These are phyloP conservation scores for Caenorhabditis virilis DNA, from an alignment of 2,888 invertebrate species.

Conservation along the genomic window DNA sequence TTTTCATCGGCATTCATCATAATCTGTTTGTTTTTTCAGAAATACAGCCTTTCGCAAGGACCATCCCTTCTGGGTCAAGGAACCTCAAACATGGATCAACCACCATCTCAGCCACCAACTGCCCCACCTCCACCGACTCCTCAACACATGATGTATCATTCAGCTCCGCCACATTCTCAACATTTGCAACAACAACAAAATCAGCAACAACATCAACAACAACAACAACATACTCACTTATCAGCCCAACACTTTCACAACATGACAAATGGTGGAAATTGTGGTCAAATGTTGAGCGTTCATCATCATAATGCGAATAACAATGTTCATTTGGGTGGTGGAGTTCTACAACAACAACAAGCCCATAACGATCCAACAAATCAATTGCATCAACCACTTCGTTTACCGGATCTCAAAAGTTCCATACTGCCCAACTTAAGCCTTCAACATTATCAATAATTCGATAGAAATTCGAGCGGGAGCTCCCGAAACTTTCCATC, in stretches of 20 bases:
- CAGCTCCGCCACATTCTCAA: not conserved
- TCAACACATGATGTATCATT: conserved; percentile 32
- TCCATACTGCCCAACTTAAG: conserved; percentile 23
- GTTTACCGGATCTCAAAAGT: conserved; percentile 43
- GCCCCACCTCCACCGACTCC: conserved; percentile 21
- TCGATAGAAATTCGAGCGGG: not conserved
- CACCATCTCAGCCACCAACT: not conserved
- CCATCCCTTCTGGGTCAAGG: conserved; percentile 1
- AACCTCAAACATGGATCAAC: not conserved
- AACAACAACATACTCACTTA: conserved; percentile 11
- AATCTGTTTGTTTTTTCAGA: too few relatives aligned
- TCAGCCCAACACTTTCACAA: conserved; percentile 24
- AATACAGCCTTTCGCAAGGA: conserved; percentile 11
- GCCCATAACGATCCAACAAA: conserved; percentile 36
- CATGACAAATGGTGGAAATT: conserved; percentile 19
- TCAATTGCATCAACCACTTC: conserved; percentile 34
- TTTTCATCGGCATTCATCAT: too few relatives aligned
- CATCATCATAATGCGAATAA: not conserved
- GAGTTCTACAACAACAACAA: conserved; percentile 6
- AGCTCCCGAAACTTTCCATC: too few relatives aligned
- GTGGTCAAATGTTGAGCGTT: conserved; percentile 4
- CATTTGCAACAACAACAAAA: conserved; percentile 1
- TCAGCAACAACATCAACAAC: too few relatives aligned
- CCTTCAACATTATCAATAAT: conserved; percentile 26
- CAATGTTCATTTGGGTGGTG: conserved; percentile 6